Conservation (phyloP, 2,113 vertebrate genomes). For the Passer montanus region DNA sequence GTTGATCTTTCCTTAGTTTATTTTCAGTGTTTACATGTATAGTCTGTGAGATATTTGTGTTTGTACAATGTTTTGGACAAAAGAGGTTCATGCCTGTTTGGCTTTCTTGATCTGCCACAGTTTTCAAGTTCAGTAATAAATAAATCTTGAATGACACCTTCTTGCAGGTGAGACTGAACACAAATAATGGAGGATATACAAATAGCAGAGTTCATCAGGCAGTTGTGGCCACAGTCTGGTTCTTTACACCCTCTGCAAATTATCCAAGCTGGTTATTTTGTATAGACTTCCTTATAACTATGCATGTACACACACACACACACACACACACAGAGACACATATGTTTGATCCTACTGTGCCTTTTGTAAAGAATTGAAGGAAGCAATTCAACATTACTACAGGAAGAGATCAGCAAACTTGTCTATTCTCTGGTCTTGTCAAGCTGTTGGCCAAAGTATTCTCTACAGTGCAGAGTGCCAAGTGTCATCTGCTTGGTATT, state of each 20-base stretch:
- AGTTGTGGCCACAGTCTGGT: background rate
- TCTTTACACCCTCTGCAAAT: background rate
- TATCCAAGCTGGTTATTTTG: background rate
- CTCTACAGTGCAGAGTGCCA: background rate
- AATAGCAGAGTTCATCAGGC: background rate
- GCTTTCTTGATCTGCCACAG: background rate
- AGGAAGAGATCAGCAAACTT: background rate
- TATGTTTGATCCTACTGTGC: background rate
- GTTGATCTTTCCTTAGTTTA: background rate
- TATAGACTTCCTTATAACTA: background rate
- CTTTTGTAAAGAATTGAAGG: background rate
- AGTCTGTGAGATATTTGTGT: background rate
- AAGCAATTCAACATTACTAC: background rate
- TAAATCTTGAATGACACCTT: background rate
- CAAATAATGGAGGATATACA: background rate
- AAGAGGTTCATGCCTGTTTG: background rate
- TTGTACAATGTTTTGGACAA: background rate
- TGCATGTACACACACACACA: accelerated
- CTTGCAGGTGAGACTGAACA: background rate
- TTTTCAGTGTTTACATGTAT: background rate
- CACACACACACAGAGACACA: accelerated
- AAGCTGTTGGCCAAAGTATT: background rate
- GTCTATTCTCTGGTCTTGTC: background rate
- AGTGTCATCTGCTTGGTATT: slow-evolving; percentile 45
- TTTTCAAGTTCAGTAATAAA: background rate